Evolutionary conservation across 2,888 invertebrate genomes (phyloP), one percentile per base, ranked within the genome.

Genomic region (Pyrgus malvae): DNA sequence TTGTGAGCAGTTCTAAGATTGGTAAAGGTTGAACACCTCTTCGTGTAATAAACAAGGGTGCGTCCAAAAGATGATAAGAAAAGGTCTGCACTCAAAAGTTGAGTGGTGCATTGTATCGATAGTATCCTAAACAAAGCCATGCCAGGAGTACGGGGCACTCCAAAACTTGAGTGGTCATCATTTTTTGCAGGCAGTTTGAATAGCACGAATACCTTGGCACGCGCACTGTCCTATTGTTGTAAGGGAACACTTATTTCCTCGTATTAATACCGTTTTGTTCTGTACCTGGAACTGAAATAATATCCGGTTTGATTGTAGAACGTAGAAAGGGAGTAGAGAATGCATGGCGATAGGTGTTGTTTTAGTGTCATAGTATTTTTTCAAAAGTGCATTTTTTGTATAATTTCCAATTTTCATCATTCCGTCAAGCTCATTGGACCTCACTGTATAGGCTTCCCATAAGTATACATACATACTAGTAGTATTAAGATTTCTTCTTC

Each of bases 221-320:
- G 87, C 82, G 87, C 72, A 82, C 79, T 76, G 63, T 46, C 60
- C 69, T 74, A 51, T 51, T 51, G 51, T 51, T 44, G 42, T 37
- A 12, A 44, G 37, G 37, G 67, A 62, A 45, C 31, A 46, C 53
- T 46, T 46, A 62, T 74, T 70, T 72, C 72, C 70, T 68, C 68
- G 72, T 77, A 73, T 72, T 72, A 74, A 68, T 62, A 66, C 66
- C 67, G 72, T 75, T 75, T 82, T 85, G 79, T 80, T 77, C 76
- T 77, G 70, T 78, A 79, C 81, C 72, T 70, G 77, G 83, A 84
- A 84, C 77, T 77, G 80, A 74, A 73, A 82, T n/a, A n/a, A n/a
- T 79, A 79, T 83, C 83, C 83, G 80, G 81, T 79, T 69, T 63
- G 60, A 62, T 11, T 66, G 70, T 67, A 66, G 14, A 51, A 7